phyloP scores from a whole-genome alignment of 2,888 invertebrate genomes.

The Lasius fuliginosus region DNA sequence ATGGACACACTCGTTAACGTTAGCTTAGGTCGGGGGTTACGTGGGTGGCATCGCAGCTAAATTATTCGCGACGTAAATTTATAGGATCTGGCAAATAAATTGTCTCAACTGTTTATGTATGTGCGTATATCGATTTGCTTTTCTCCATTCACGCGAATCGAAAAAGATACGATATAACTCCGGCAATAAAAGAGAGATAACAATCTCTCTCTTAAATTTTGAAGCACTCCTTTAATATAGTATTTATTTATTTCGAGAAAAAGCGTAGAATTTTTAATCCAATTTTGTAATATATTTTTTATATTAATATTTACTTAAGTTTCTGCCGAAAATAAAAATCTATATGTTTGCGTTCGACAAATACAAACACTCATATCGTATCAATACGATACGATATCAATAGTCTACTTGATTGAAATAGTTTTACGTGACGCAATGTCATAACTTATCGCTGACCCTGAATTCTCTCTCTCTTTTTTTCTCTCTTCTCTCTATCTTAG shows the following conservation, averaged over 20 bases:
- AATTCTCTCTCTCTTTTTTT: neutral
- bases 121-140: conserved; percentile 4
- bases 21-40: conserved; percentile 67
- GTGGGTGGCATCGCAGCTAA: conserved; percentile 64
- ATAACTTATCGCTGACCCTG: conserved; percentile 43
- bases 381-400: conserved; percentile 13
- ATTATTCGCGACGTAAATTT: conserved; percentile 57
- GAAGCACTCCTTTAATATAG: neutral
- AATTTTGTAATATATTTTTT: neutral
- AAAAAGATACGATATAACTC: neutral
- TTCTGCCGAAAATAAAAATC: neutral
- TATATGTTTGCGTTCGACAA: neutral
- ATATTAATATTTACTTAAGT: neutral
- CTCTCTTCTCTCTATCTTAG: conserved; percentile 26
- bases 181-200: neutral
- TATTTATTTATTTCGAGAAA: neutral
- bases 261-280: neutral
- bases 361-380: neutral
- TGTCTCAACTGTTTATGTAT: neutral
- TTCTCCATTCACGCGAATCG: neutral
- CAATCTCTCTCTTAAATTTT: neutral
- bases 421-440: conserved; percentile 23
- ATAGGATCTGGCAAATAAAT: conserved; percentile 28
- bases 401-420: conserved; percentile 31
- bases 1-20: conserved; percentile 58